phyloP scores from a whole-genome alignment of 2,113 vertebrate genomes.

The Oreochromis tanganicae region DNA sequence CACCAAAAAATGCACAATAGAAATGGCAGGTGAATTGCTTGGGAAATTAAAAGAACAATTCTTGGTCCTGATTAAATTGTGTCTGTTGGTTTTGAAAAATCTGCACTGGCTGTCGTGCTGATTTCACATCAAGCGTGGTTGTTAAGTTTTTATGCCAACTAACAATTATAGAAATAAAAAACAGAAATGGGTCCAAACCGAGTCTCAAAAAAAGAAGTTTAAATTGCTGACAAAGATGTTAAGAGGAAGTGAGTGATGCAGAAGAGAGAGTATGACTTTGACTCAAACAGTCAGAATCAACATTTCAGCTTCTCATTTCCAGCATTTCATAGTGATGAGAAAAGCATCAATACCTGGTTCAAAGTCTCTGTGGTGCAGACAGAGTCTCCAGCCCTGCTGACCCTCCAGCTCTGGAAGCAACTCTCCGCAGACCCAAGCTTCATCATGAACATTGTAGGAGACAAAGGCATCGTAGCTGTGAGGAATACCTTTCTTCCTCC shows the following conservation, averaged over 20 bases:
- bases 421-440: slow-evolving; percentile 53
- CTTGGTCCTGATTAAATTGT: neutral
- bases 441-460: slow-evolving; percentile 65
- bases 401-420: slow-evolving; percentile 42
- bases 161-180: neutral
- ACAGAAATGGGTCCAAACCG: rapidly evolving
- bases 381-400: slow-evolving; percentile 36
- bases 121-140: neutral
- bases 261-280: neutral
- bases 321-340: neutral
- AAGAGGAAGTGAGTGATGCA: neutral
- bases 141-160: neutral
- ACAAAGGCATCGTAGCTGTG: slow-evolving; percentile 38
- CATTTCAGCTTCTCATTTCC: neutral
- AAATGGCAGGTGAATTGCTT: neutral
- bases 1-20: neutral
- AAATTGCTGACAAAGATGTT: neutral
- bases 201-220: neutral
- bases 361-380: slow-evolving; percentile 70
- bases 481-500: neutral
- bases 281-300: neutral
- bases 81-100: neutral
- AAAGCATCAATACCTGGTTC: slow-evolving; percentile 31
- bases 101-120: neutral
- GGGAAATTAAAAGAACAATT: neutral